Evolutionary conservation across 2,888 invertebrate genomes (phyloP).

Genomic region (Carabus problematicus): DNA sequence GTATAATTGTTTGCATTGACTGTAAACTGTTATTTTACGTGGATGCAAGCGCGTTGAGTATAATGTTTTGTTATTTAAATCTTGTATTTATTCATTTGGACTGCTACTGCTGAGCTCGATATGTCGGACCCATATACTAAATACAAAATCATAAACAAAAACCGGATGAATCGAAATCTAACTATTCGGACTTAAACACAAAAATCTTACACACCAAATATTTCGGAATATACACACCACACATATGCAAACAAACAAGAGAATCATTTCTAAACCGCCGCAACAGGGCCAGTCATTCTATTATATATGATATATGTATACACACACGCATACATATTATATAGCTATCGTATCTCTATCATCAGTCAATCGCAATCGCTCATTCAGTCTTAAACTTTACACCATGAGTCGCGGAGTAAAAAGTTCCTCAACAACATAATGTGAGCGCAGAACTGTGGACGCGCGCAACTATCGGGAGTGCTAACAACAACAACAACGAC

Average conservation of each 20-base stretch:
- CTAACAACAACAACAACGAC: constrained; percentile 30
- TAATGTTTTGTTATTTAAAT: constrained; percentile 39
- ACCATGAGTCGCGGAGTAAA: constrained; percentile 14
- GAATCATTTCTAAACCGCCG: constrained; percentile 6
- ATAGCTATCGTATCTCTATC: constrained; percentile 10
- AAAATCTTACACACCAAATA: neutral
- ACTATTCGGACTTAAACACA: constrained; percentile 26
- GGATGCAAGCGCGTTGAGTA: constrained; percentile 42
- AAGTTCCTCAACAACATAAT: constrained; percentile 27
- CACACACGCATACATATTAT: constrained; percentile 6
- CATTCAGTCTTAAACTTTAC: constrained; percentile 3
- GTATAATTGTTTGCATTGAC: constrained; percentile 41
- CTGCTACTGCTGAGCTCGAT: constrained; percentile 41
- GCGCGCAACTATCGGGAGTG: constrained; percentile 24
- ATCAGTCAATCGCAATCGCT: constrained; percentile 1
- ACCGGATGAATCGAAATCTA: too few relatives aligned
- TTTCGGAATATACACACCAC: constrained; percentile 26
- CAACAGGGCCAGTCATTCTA: constrained; percentile 23
- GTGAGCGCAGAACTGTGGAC: constrained; percentile 13
- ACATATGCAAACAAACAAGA: constrained; percentile 17
- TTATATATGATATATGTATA: constrained; percentile 5
- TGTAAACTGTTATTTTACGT: constrained; percentile 39
- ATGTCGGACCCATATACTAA: constrained; percentile 20
- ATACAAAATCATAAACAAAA: constrained; percentile 17
- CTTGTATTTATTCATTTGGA: constrained; percentile 39